Percentiles rank a stretch among this genome's conserved stretches.
Conservation (phyloP, 2,113 vertebrate genomes). For the Centrocercus urophasianus region DNA sequence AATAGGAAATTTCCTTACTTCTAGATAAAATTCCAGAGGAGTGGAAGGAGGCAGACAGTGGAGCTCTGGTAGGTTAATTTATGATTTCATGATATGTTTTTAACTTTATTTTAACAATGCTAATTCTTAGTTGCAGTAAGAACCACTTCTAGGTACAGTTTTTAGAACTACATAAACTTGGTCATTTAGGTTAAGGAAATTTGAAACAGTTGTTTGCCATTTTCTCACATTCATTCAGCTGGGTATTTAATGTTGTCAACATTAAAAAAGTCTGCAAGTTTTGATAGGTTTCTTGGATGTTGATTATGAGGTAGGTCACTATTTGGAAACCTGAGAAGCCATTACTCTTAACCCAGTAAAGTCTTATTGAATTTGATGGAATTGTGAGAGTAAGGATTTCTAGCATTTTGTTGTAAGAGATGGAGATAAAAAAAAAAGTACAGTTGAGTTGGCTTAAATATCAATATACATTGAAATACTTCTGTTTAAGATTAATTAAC, state of each 20-base stretch:
- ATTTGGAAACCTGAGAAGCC: neutral
- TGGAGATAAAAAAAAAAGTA: neutral
- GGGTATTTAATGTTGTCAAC: neutral
- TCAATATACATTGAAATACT: neutral
- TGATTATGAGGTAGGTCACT: neutral
- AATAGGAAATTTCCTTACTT: neutral
- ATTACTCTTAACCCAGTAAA: neutral
- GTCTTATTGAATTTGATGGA: neutral
- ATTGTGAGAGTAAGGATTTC: neutral
- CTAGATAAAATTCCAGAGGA: neutral
- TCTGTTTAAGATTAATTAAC: neutral
- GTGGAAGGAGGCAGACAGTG: neutral
- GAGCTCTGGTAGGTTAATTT: neutral
- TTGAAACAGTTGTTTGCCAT: neutral
- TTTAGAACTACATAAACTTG: neutral
- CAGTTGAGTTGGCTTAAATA: neutral
- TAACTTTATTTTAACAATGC: neutral
- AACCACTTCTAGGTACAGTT: neutral
- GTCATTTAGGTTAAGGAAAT: neutral
- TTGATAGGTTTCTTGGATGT: neutral
- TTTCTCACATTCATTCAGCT: neutral
- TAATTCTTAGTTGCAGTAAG: neutral
- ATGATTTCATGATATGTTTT: neutral
- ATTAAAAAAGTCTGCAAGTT: neutral
- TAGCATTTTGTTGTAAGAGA: neutral